Evolutionary conservation across 2,888 invertebrate species (phyloP), one percentile per base, ranked within the genome.

Genomic region (Polyommatus iphigenia): DNA sequence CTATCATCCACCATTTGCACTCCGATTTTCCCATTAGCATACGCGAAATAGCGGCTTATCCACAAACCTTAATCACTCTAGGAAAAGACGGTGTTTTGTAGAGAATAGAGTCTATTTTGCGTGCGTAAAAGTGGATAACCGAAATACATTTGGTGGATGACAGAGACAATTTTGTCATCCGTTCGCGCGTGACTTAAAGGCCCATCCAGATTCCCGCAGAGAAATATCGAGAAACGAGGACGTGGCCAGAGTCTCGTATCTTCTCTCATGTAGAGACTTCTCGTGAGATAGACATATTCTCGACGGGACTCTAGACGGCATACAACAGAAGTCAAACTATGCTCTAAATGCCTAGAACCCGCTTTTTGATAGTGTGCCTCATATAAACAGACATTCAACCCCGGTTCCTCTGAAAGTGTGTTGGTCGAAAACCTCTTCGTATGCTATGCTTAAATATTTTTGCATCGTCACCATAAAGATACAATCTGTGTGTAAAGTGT

Each of bases 341-440:
- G 15, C 67, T 67, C 67, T 67, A 29, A 15, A 29, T 29, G 29
- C 15, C 29, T 29, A 29, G 67, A 29, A 67, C 67, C 67, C 62
- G 13, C 62, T 62, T 62, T 24, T 67, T 67, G 67, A 67, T 67
- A 67, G 1, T 67, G 67, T 67, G 67, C 67, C 67, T 13, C 24
- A 15, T 67, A 67, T 15, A 67, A 67, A 29, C 32, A 67, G 67
- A 67, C 67, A 67, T 67, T 32, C 67, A 67, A 32, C 15, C 29
- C 67, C 67, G 6, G 15, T 2, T 5, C 67, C 13, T 15, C 67
- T 29, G 32, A 18, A 2, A 10, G 29, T 67, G 67, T 67, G 0
- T 29, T 6, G 29, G 67, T 32, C 67, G 6, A 32, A 67, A 32
- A 10, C 59, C 62, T 67, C 62, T 67, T 67, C 13, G 46, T 3